Conservation (phyloP, 2,113 vertebrate species). For the Semicossyphus pulcher region DNA sequence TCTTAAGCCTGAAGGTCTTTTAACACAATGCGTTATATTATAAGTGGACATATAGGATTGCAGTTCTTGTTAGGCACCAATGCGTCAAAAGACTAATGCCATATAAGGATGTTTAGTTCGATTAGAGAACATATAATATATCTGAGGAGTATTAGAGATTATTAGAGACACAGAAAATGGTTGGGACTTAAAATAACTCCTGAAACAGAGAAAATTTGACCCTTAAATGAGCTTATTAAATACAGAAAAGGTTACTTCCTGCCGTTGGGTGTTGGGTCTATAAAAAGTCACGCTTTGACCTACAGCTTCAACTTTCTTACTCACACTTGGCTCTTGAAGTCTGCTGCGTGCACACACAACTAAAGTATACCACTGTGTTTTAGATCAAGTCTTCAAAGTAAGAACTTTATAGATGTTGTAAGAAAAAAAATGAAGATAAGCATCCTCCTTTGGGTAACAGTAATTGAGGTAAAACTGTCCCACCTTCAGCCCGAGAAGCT, state of each 20-base stretch:
- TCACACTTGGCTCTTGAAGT: background rate
- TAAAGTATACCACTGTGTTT: background rate
- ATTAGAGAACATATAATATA: background rate
- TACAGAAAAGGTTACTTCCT: constrained; percentile 26
- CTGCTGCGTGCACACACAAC: constrained; percentile 7
- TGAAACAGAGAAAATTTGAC: background rate
- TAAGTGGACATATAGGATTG: background rate
- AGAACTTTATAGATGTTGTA: constrained; percentile 3
- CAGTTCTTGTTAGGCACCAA: background rate
- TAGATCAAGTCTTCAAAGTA: background rate
- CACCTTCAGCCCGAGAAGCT: constrained; percentile 40
- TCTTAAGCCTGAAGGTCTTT: background rate
- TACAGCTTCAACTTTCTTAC: constrained; percentile 8
- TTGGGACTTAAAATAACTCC: background rate
- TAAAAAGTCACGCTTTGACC: constrained; percentile 26
- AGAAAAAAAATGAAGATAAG: background rate
- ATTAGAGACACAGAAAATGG: too few relatives aligned
- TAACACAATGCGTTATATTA: background rate
- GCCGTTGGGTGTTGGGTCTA: constrained; percentile 7
- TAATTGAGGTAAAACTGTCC: constrained; percentile 54
- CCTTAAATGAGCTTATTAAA: constrained; percentile 16
- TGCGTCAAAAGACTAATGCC: background rate
- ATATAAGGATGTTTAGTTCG: background rate
- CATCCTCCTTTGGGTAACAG: constrained; percentile 1
- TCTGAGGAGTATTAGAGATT: too few relatives aligned